phyloP scores from a whole-genome alignment of 2,113 vertebrate genomes.

The Chionomys nivalis region DNA sequence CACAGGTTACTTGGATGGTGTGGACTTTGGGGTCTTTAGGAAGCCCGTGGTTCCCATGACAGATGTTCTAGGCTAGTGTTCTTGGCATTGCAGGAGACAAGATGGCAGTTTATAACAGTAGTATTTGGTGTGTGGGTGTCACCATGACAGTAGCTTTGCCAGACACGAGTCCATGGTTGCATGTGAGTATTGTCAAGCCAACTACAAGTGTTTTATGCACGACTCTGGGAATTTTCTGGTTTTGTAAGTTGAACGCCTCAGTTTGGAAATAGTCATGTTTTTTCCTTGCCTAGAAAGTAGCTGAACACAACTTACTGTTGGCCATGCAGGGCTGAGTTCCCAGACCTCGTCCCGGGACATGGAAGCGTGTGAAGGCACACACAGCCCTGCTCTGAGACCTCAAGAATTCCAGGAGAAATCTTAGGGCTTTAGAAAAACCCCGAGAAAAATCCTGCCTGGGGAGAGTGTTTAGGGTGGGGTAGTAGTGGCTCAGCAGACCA shows the following conservation, averaged over 20 bases:
- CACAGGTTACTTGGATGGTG: background rate
- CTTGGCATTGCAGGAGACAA: background rate
- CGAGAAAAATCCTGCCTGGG: background rate
- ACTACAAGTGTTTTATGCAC: background rate
- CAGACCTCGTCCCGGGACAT: too few species aligned
- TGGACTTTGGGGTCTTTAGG: background rate
- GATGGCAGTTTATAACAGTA: background rate
- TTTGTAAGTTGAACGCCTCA: background rate
- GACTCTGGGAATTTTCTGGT: background rate
- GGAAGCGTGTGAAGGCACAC: background rate
- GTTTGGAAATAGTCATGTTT: background rate
- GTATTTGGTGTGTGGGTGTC: background rate
- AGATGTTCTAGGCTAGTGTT: background rate
- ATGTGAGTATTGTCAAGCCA: background rate
- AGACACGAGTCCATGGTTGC: background rate
- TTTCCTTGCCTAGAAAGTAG: background rate
- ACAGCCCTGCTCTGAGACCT: background rate
- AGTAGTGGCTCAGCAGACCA: background rate
- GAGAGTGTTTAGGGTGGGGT: background rate
- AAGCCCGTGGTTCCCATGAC: background rate
- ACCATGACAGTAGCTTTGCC: background rate
- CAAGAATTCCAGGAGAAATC: background rate
- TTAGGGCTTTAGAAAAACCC: background rate
- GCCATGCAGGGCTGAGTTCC: background rate
- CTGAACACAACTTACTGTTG: background rate